phyloP scores from a whole-genome alignment of 2,797 vertebrate genomes.

The Kryptopterus vitreolus region DNA sequence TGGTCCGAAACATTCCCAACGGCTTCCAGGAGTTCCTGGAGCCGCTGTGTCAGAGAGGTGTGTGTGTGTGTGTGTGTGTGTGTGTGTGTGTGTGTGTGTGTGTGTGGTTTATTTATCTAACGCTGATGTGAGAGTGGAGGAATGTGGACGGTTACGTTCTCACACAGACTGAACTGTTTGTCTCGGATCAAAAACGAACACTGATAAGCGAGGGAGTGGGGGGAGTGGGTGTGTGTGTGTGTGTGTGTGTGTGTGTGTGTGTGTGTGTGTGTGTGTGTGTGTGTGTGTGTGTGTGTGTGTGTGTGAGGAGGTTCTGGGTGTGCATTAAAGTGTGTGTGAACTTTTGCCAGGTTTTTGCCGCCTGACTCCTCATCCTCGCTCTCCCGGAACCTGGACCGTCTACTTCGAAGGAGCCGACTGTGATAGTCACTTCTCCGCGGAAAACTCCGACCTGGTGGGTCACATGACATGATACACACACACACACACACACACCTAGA shows the following conservation, averaged over 20 bases:
- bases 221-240: slow-evolving; percentile 11
- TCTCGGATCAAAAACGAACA: not conserved
- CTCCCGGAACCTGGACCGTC: slow-evolving; percentile 94
- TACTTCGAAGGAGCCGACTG: slow-evolving; percentile 95
- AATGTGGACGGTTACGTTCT: slow-evolving; percentile 48
- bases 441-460: slow-evolving; percentile 86
- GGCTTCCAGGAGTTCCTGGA: slow-evolving; percentile 97
- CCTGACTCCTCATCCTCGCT: slow-evolving; percentile 83
- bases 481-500: slow-evolving; percentile 1
- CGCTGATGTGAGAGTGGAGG: slow-evolving; percentile 42
- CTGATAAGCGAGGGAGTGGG: not conserved
- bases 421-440: slow-evolving; percentile 85
- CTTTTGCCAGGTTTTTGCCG: slow-evolving; percentile 84
- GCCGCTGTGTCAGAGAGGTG: slow-evolving; percentile 94
- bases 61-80: not conserved
- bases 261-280: slow-evolving; percentile 37
- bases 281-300: slow-evolving; percentile 32
- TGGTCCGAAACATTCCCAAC: slow-evolving; percentile 92
- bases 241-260: slow-evolving; percentile 35
- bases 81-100: not conserved
- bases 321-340: not conserved
- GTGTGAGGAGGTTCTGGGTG: not conserved
- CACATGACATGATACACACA: not conserved
- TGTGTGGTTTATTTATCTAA: slow-evolving; percentile 36
- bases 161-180: slow-evolving; percentile 16